Evolutionary conservation across 1,140 invertebrate genomes (phyloP).

Genomic region (Conopomorpha cramerella): DNA sequence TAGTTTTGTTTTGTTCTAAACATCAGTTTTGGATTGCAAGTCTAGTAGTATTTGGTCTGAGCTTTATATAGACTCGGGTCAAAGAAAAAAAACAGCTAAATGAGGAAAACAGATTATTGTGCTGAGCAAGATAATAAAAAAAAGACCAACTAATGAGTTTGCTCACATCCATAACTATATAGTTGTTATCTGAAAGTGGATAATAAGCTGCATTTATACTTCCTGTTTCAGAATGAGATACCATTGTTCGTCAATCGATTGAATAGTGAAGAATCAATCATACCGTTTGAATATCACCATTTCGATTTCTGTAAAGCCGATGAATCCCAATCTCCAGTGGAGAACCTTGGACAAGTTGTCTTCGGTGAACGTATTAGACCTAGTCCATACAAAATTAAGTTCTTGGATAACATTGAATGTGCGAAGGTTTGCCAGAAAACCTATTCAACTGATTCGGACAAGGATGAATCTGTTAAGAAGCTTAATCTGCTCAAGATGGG

Average conservation of each 20-base stretch:
- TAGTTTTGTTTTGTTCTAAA: too few relatives aligned
- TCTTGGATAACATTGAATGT: conserved; percentile 77
- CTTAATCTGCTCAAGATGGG: conserved; percentile 86
- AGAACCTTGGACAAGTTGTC: conserved; percentile 97
- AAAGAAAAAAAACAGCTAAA: too few relatives aligned
- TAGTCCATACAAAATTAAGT: conserved; percentile 84
- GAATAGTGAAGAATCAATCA: conserved; percentile 94
- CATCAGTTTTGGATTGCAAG: too few relatives aligned
- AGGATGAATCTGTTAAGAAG: conserved; percentile 69
- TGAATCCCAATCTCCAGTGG: conserved; percentile 83
- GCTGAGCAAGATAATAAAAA: too few relatives aligned
- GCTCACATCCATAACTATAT: too few relatives aligned
- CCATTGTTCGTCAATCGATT: conserved; percentile 92
- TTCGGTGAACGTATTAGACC: conserved; percentile 96
- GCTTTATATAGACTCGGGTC: too few relatives aligned
- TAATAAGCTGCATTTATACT: background rate
- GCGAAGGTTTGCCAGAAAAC: conserved; percentile 70
- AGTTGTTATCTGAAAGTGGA: background rate
- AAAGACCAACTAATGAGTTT: too few relatives aligned
- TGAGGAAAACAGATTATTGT: too few relatives aligned
- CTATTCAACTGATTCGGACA: conserved; percentile 72
- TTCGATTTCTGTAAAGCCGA: conserved; percentile 91
- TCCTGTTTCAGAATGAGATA: conserved; percentile 78
- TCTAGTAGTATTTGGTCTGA: too few relatives aligned
- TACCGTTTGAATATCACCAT: conserved; percentile 97